Evolutionary conservation across 2,888 invertebrate genomes (phyloP), one percentile per base, ranked within the genome.

Genomic region (Nephrotoma flavescens): DNA sequence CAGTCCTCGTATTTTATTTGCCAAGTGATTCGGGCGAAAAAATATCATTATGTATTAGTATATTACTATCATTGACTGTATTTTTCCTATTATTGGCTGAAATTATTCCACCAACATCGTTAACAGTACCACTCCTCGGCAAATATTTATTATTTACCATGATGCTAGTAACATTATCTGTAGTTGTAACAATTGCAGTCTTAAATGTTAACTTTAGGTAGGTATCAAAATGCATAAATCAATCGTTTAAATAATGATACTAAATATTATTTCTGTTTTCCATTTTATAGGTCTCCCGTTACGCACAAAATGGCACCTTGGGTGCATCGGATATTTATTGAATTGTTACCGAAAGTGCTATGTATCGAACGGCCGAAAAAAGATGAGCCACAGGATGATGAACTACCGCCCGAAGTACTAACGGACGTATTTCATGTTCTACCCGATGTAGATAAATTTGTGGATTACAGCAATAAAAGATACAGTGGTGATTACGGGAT

Each of bases 1-100:
- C 98, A 89, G 97, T 99, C 87, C 93, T 99, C 88, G 99, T 99
- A 88, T 99, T 99, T 93, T 99, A 99, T 92, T 93, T 99, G 89
- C 99, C 99, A 87, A 97, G 98, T 88, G 98, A 99, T 92, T 98
- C 98, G 86, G 99, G 99, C 89, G 99, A 99, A 92, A 99, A 99
- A 92, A 97, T 99, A 89, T 98, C 98, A 88, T 95, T 99, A 88
- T 98, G 98, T 92, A 97, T 98, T 90, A 97, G 97, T 88, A 97
- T 98, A 91, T 93, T 98, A 88, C 95, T 98, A 87, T 98, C 98
- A 89, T 93, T 98, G 90, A 98, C 97, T 90, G 97, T 98, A 93
- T 98, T 98, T 94, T 97, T 98, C 93, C 93, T 98, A 90, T 93
- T 98, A 89, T 93, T 98, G 91, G 97, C 96, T 90, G 98, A 98